Evolutionary conservation across 2,113 vertebrate genomes (phyloP).

Genomic region (Grallaria varia): DNA sequence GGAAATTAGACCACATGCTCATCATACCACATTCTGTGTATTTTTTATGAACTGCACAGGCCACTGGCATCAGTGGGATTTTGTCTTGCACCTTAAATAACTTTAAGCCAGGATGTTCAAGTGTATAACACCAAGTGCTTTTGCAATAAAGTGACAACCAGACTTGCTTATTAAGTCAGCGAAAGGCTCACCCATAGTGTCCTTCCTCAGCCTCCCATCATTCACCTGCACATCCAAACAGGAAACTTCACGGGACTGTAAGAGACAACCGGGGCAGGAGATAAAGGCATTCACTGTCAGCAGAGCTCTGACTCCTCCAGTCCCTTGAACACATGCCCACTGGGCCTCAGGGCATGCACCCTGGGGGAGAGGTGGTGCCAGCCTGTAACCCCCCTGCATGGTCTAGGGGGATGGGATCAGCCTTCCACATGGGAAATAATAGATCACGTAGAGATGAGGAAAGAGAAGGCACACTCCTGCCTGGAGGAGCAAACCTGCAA

Average conservation of each 20-base stretch:
- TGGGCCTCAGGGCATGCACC: fast-evolving
- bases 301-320: not conserved
- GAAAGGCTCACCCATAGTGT: constrained; percentile 14
- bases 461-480: fast-evolving
- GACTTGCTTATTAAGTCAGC: fast-evolving
- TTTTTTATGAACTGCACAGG: not conserved
- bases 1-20: not conserved
- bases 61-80: not conserved
- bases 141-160: not conserved
- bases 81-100: not conserved
- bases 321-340: fast-evolving
- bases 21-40: not conserved
- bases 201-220: not conserved
- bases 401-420: not conserved
- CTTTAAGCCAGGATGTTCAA: not conserved
- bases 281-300: fast-evolving
- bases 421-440: not conserved
- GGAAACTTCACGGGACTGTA: constrained; percentile 75
- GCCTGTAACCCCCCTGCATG: fast-evolving
- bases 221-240: constrained; percentile 71
- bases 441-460: not conserved
- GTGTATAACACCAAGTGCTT: not conserved
- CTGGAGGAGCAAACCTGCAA: fast-evolving
- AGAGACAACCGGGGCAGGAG: not conserved
- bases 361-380: not conserved